Base-by-base conservation (phyloP, 2,888 invertebrate species). In the Litoditis marina region DNA sequence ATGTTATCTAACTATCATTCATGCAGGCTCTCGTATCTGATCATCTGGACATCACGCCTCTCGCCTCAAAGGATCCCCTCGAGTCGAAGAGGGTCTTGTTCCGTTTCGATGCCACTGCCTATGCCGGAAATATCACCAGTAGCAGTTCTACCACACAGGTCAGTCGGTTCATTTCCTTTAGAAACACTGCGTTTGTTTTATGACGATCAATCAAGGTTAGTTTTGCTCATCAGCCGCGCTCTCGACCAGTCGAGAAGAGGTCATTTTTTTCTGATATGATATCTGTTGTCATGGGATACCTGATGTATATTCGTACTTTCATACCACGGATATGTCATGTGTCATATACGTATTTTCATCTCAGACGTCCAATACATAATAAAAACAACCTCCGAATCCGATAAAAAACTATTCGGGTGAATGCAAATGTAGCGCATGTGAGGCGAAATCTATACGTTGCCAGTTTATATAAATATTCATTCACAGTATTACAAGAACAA, bases 61-160 rank as follows among this genome's bases (percentile, higher is more conserved):
- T 75, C 5, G 60, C 61, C 44, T 62, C 60, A 28, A 54, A 54
- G n/a, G 56, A 63, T 34, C 36, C 68, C 30, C 36, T 57, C 19
- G 54, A 44, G 28, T 42, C 56, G 3, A 67, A 72, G 57, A 71
- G 68, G 50, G 68, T 59, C 31, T 56, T 79, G 13, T 79, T 79
- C 60, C 74, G 76, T 11, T 79, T 79, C 59, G 79, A 78, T 47
- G 76, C 73, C 44, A 74, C 78, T 3, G 71, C 73, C 11, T 78
- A 65, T 49, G 73, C 76, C 22, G 53, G 52, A n/a, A 60, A 69
- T 0, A 63, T 72, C 1, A 69, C 65, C 25, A 49, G 63, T 7
- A 60, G 30, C n/a, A 59, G 67, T 6, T 57, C 66, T 4, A 57
- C 60, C 11, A 60, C 60, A 60, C 60, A 63, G 42, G 69, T 70